Conservation (phyloP, 2,113 vertebrate genomes). For the Microtus montanus region DNA sequence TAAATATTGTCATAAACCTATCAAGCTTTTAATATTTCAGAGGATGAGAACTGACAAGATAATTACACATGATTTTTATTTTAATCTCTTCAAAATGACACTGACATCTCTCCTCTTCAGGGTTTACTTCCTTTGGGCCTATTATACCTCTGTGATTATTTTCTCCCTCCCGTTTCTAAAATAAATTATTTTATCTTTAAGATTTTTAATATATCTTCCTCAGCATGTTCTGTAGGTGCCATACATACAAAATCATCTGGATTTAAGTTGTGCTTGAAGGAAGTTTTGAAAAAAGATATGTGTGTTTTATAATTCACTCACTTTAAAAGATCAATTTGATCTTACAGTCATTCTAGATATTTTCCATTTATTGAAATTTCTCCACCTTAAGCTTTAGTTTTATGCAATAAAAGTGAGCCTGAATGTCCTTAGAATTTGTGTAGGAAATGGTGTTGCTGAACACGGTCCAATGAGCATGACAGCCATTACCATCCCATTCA, state of each 20-base stretch:
- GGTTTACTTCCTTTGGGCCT: background rate
- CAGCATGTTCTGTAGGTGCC: background rate
- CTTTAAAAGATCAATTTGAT: background rate
- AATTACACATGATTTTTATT: slow-evolving; percentile 48
- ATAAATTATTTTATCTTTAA: slow-evolving; percentile 42
- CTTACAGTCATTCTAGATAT: background rate
- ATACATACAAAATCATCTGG: background rate
- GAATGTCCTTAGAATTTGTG: background rate
- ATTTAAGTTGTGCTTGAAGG: slow-evolving; percentile 14
- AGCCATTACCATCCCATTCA: background rate
- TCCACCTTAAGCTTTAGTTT: background rate
- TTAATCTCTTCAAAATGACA: slow-evolving; percentile 44
- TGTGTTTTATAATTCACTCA: background rate
- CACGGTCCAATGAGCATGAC: background rate
- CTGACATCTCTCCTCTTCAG: background rate
- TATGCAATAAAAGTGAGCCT: background rate
- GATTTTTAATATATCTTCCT: slow-evolving; percentile 30
- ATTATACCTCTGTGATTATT: background rate
- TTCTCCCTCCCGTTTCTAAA: slow-evolving; percentile 11
- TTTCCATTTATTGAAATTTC: slow-evolving; percentile 30
- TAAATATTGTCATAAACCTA: slow-evolving; percentile 48
- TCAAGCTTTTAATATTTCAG: slow-evolving; percentile 43
- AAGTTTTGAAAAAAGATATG: background rate
- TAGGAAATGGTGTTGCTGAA: background rate
- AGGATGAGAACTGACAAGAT: slow-evolving; percentile 41